phyloP scores from a whole-genome alignment of 2,113 vertebrate genomes.

The Plecotus auritus region DNA sequence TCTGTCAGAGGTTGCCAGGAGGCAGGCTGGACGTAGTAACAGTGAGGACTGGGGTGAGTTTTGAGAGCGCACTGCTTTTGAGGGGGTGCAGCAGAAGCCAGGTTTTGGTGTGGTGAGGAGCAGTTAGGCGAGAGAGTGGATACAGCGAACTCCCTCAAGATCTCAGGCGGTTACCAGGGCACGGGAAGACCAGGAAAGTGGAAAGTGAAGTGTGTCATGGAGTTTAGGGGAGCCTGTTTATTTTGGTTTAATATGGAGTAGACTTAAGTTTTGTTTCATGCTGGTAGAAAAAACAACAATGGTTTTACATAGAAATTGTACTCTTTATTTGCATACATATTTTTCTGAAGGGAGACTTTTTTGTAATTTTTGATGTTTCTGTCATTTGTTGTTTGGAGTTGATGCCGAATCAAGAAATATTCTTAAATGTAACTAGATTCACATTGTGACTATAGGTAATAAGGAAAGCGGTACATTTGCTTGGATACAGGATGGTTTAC shows the following conservation, averaged over 20 bases:
- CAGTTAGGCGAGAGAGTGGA: not conserved
- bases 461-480: not conserved
- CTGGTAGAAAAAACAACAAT: not conserved
- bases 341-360: not conserved
- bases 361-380: not conserved
- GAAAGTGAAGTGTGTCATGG: not conserved
- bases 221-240: not conserved
- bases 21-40: not conserved
- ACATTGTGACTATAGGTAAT: not conserved
- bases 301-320: not conserved
- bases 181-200: not conserved
- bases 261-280: not conserved
- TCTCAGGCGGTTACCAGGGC: not conserved
- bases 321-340: not conserved
- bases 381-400: not conserved
- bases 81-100: not conserved
- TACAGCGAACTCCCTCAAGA: too few relatives aligned
- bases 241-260: not conserved
- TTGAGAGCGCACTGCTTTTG: not conserved
- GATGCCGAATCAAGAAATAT: not conserved
- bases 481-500: not conserved
- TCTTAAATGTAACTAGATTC: not conserved
- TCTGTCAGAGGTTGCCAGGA: not conserved
- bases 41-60: not conserved
- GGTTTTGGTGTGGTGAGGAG: not conserved